These are phyloP conservation scores for Microtus oregoni DNA, from an alignment of 2,113 vertebrate genomes.

Conservation along the genomic window DNA sequence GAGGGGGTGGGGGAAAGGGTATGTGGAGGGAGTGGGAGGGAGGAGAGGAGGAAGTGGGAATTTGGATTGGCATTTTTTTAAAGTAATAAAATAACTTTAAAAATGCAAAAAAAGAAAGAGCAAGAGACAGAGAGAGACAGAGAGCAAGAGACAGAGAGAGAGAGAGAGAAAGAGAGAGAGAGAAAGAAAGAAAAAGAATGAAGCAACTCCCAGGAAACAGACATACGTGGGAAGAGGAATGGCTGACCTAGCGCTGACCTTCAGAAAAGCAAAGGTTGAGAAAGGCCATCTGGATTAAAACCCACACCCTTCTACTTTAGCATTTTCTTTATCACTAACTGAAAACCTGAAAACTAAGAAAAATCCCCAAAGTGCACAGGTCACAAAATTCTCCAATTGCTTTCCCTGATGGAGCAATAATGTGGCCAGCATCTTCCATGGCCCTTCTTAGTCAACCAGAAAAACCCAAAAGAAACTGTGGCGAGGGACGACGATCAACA, in stretches of 20 bases:
- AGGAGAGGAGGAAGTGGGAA: too few relatives aligned
- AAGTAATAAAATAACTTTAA: too few relatives aligned
- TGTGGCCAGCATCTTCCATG: fast-evolving
- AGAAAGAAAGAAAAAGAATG: fast-evolving
- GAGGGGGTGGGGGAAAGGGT: too few relatives aligned
- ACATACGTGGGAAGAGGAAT: fast-evolving
- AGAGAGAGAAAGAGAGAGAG: too few relatives aligned
- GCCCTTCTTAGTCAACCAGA: not conserved
- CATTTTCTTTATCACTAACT: not conserved
- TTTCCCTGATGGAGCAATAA: not conserved
- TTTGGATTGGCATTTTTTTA: too few relatives aligned
- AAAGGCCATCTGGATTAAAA: not conserved
- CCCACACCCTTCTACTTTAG: not conserved
- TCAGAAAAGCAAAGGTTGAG: not conserved
- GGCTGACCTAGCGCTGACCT: not conserved
- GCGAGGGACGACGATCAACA: too few relatives aligned
- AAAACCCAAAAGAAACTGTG: not conserved
- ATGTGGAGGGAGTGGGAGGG: too few relatives aligned
- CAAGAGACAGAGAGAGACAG: too few relatives aligned
- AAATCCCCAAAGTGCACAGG: not conserved
- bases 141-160: too few relatives aligned
- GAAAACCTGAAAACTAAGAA: not conserved
- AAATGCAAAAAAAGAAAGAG: too few relatives aligned
- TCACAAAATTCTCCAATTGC: not conserved
- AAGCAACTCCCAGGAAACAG: not conserved